Conservation (phyloP, 2,113 vertebrate genomes). For the Rhegmatorhina hoffmannsi region DNA sequence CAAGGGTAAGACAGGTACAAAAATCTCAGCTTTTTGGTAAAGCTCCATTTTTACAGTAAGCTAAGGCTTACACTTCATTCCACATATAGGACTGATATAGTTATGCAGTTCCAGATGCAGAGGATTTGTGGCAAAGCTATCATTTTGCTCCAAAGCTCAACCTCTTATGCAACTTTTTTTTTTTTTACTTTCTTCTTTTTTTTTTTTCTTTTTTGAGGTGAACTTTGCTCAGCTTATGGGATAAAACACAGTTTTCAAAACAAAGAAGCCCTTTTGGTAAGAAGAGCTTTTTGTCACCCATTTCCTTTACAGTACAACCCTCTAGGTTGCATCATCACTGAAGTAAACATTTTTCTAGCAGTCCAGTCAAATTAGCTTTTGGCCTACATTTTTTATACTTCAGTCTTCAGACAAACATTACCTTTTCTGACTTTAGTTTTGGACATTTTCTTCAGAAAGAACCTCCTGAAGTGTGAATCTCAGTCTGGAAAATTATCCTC, state of each 20-base stretch:
- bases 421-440: background rate
- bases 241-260: background rate
- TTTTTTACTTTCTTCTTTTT: too few species aligned
- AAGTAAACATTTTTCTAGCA: background rate
- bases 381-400: background rate
- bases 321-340: background rate
- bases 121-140: background rate
- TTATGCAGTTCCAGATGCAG: background rate
- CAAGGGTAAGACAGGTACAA: background rate
- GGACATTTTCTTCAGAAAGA: background rate
- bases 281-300: background rate
- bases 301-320: background rate
- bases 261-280: background rate
- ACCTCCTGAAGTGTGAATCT: background rate
- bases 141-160: background rate
- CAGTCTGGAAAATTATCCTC: background rate
- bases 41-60: background rate
- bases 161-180: background rate
- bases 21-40: rapidly evolving
- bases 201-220: too few species aligned
- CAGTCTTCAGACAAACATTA: background rate
- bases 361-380: background rate
- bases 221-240: background rate
- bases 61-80: background rate
- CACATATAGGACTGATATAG: background rate